A percentile compares a stretch with the other conserved stretches of the same genome.
Conservation (phyloP, 2,113 vertebrate genomes). For the Mustela nigripes region DNA sequence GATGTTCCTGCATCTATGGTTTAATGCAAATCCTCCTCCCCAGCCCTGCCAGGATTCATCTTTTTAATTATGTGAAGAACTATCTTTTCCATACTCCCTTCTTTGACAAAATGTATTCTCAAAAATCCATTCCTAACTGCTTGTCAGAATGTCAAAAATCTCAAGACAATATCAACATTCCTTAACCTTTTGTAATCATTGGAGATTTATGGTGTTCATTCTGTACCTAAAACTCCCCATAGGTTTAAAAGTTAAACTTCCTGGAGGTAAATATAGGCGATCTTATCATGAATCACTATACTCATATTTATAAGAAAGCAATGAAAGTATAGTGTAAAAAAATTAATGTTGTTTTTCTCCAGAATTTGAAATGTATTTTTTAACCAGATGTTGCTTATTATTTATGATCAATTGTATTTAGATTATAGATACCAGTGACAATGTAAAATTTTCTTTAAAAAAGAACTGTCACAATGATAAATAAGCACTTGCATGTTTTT, state of each 20-base stretch:
- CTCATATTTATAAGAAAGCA: background rate
- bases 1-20: background rate
- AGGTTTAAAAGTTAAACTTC: slow-evolving; percentile 5
- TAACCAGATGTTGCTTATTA: background rate
- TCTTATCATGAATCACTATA: slow-evolving; percentile 2
- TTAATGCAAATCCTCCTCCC: background rate
- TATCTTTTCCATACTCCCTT: background rate
- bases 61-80: background rate
- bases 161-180: background rate
- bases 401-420: slow-evolving; percentile 33
- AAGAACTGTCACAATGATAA: slow-evolving; percentile 47
- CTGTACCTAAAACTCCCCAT: slow-evolving; percentile 34
- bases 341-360: background rate
- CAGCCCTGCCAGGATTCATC: background rate
- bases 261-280: background rate
- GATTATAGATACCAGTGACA: background rate
- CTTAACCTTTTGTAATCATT: background rate
- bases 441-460: slow-evolving; percentile 25
- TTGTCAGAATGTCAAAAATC: slow-evolving; percentile 20
- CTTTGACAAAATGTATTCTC: slow-evolving; percentile 24
- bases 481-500: background rate
- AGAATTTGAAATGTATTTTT: slow-evolving; percentile 34
- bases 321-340: background rate
- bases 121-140: slow-evolving; percentile 54
- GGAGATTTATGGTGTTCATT: background rate